Base-by-base conservation (phyloP, 1,140 invertebrate species). In the Psilanteris sp. region DNA sequence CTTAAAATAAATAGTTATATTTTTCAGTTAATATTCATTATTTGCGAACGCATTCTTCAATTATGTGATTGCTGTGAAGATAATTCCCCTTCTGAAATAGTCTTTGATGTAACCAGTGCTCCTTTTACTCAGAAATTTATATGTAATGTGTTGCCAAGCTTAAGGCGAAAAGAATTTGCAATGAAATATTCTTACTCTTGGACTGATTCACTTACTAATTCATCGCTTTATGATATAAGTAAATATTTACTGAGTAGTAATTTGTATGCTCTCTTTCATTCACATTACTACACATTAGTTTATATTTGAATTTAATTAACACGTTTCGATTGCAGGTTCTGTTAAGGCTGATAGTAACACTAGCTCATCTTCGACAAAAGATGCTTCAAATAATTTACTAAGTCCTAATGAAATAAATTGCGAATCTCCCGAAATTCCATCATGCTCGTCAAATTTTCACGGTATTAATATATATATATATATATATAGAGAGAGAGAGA, bases 41-140 rank as follows among this genome's bases (percentile, higher is more conserved):
- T 95, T 36, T 95, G 94, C 79, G 94, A 96, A 81, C 89, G 94
- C 36, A 91, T 96, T 9, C 89, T 96, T 1, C 90, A 91, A 73
- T 83, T 94, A 0, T 93, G 93, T 71, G 91, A 91, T 3, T 91
- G 91, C 79, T 87, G 89, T 6, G 87, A 89, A 7, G 87, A 89
- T 32, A 88, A 87, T 77, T 87, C 87, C 10, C 83, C 85, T 5
- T 79, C 81, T 22, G 84, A 85, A 50, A 86, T 88, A 13, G 78
- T 85, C 27, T 88, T 88, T 34, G 41, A 62, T 8, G 55, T 85
- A 9, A 82, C 81, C 3, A 87, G 81, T 61, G 78, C 84, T 10
- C 80, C 89, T 1, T 89, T 89, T 54, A 89, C 88, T 0, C 78
- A 81, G 4, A 85, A 84, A 68, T 91, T 90, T 41, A 79, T 90